These are phyloP conservation scores for Iguana delicatissima DNA, from an alignment of 2,797 vertebrate genomes.

Conservation along the genomic window DNA sequence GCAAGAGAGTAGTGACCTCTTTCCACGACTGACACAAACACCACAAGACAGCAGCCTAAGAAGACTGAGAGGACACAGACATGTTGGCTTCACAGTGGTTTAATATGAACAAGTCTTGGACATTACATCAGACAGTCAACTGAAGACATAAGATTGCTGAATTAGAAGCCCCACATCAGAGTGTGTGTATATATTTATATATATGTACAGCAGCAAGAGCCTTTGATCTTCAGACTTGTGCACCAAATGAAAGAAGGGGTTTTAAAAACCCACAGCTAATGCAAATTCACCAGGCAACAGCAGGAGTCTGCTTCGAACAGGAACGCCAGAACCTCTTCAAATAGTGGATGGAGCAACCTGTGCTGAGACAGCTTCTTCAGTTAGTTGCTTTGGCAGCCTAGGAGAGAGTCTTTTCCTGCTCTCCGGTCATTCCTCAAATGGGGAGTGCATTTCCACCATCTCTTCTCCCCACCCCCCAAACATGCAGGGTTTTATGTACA, in stretches of 20 bases:
- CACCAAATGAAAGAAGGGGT: conserved; percentile 58
- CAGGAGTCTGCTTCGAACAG: conserved; percentile 28
- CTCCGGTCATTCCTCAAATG: background rate
- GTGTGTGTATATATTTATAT: conserved; percentile 40
- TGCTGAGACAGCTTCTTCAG: background rate
- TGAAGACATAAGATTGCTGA: conserved; percentile 70
- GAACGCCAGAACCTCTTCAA: conserved; percentile 41
- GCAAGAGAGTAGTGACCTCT: rapidly evolving
- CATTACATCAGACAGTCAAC: conserved; percentile 77
- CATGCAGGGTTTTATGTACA: background rate
- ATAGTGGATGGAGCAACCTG: conserved; percentile 12
- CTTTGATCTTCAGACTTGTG: conserved; percentile 65
- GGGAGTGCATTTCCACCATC: background rate
- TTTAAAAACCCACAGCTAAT: conserved; percentile 55
- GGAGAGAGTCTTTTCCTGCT: background rate
- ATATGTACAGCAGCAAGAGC: conserved; percentile 69
- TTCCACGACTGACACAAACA: too few species aligned
- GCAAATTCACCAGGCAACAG: conserved; percentile 59
- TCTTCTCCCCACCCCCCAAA: background rate
- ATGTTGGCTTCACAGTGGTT: conserved; percentile 81
- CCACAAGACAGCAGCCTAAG: too few species aligned
- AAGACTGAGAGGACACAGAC: background rate
- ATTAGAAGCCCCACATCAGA: conserved; percentile 71
- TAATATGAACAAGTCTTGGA: conserved; percentile 81
- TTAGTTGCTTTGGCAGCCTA: background rate